A percentile compares a stretch with the other conserved stretches of the same genome.
Evolutionary conservation across 2,113 vertebrate genomes (phyloP).

Genomic region (Carlito syrichta): DNA sequence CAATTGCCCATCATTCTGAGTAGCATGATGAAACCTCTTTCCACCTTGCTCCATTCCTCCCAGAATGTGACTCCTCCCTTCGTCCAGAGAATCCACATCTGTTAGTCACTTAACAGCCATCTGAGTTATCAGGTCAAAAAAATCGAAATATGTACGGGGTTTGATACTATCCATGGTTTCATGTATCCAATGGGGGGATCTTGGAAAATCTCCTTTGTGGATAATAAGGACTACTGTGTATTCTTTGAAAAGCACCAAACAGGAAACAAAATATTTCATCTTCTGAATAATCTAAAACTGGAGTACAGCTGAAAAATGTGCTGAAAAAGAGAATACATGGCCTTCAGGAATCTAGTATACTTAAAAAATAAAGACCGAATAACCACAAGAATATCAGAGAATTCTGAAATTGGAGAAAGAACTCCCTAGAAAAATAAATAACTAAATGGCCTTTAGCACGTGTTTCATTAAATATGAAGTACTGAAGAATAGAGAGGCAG

Average conservation of each 20-base stretch:
- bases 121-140: background rate
- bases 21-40: background rate
- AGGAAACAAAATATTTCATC: background rate
- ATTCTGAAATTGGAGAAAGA: background rate
- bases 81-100: background rate
- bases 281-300: background rate
- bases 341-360: background rate
- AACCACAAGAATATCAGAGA: background rate
- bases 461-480: constrained; percentile 25
- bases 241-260: background rate
- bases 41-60: background rate
- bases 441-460: background rate
- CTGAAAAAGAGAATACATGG: background rate
- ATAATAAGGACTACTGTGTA: background rate
- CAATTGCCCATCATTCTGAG: background rate
- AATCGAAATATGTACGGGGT: background rate
- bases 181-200: background rate
- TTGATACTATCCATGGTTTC: background rate
- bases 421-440: constrained; percentile 15
- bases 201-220: background rate
- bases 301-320: background rate
- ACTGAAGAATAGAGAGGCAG: background rate
- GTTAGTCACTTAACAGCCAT: background rate
- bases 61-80: background rate
- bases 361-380: constrained; percentile 16